Percentiles rank a stretch among this genome's conserved stretches.
Conservation (phyloP, 2,797 vertebrate genomes). For the Siniperca obscura region DNA sequence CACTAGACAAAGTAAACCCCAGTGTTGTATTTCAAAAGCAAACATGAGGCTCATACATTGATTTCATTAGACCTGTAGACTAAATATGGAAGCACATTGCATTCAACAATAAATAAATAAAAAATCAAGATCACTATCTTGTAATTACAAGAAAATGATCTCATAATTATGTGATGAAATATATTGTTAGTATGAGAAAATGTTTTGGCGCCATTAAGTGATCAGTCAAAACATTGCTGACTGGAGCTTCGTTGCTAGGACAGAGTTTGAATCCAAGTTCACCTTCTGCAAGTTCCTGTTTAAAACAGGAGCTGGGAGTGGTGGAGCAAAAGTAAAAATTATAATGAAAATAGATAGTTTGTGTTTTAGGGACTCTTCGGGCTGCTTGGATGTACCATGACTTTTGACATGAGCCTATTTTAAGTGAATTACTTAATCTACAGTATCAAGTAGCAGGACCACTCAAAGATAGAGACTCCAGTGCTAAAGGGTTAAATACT, state of each 20-base stretch:
- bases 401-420: no score
- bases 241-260: no score
- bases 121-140: background rate
- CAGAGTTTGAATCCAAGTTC: background rate
- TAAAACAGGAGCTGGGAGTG: background rate
- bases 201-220: background rate
- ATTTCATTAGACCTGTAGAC: no score
- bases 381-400: background rate
- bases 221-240: background rate
- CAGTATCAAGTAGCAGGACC: background rate
- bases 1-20: background rate
- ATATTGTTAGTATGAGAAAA: background rate
- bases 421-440: background rate
- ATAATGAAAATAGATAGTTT: background rate
- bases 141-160: background rate
- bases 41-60: background rate
- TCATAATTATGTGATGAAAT: background rate
- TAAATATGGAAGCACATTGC: background rate
- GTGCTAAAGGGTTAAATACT: background rate
- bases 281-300: background rate
- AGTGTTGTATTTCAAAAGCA: background rate
- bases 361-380: background rate
- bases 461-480: background rate
- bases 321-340: background rate
- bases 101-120: background rate